phyloP scores from a whole-genome alignment of 1,140 invertebrate species.

The Trachymyrmex septentrionalis region DNA sequence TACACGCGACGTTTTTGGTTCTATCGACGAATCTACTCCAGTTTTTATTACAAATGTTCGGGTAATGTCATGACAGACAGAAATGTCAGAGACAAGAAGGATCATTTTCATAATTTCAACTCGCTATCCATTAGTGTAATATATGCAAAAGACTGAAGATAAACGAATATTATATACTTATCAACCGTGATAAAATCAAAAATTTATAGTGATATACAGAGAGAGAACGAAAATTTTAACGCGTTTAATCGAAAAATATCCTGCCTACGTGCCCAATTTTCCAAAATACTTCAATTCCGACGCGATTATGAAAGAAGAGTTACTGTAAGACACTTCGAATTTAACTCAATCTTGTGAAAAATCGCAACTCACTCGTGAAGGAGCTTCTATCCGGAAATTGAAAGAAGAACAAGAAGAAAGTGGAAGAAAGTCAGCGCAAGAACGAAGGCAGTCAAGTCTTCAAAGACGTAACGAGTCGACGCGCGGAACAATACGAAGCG shows the following conservation, averaged over 20 bases:
- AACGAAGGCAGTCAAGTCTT: neutral
- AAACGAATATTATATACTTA: neutral
- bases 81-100: neutral
- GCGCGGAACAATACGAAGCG: conserved; percentile 7
- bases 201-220: too few relatives aligned
- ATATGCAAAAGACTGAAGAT: neutral
- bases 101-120: conserved; percentile 18
- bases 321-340: neutral
- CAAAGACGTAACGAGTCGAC: neutral
- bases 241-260: neutral
- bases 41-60: conserved; percentile 35
- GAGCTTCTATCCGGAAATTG: neutral
- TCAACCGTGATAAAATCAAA: neutral
- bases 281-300: neutral
- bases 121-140: neutral
- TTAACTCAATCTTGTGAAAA: neutral
- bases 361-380: neutral
- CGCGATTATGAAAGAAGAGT: conserved; percentile 1
- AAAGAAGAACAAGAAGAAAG: neutral
- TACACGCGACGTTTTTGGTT: conserved; percentile 39
- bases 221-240: conserved; percentile 10
- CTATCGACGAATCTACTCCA: conserved; percentile 33
- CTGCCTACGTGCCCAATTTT: conserved; percentile 4
- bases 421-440: neutral
- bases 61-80: conserved; percentile 15